Conservation (phyloP, 64 coral and sea anemone species). For the Platygyra sinensis region DNA sequence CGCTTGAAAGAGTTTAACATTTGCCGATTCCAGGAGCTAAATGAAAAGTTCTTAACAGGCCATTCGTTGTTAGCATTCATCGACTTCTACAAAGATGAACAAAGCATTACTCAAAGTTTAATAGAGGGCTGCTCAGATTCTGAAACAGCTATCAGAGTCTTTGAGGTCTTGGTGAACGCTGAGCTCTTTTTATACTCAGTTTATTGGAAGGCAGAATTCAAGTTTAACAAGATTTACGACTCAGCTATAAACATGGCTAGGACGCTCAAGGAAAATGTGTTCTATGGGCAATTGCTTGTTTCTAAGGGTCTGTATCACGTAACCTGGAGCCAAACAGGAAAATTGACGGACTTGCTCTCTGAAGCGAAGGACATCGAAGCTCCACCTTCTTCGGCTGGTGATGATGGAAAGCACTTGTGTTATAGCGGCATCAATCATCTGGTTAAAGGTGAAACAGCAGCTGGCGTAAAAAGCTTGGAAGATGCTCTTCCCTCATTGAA, state of each 20-base stretch:
- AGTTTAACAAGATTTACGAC: background rate
- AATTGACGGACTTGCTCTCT: background rate
- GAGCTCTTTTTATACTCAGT: background rate
- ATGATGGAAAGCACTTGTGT: background rate
- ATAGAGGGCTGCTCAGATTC: background rate
- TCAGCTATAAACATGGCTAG: background rate
- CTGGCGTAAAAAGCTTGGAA: background rate
- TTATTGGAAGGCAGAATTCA: background rate
- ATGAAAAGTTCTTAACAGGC: background rate
- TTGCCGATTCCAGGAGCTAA: background rate
- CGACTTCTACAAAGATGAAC: conserved; percentile 16
- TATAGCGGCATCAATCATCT: background rate
- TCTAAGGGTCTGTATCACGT: background rate
- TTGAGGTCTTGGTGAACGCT: background rate
- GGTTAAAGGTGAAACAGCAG: background rate
- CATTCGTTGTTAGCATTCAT: background rate
- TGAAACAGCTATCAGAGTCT: background rate
- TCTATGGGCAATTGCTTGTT: background rate
- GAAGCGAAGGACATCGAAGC: background rate
- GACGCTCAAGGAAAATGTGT: background rate
- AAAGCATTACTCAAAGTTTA: background rate
- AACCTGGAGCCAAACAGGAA: background rate
- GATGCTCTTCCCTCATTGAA: background rate
- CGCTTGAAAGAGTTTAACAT: background rate
- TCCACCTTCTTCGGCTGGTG: background rate